phyloP scores from a whole-genome alignment of 2,888 invertebrate genomes.

The Rhagonycha fulva region DNA sequence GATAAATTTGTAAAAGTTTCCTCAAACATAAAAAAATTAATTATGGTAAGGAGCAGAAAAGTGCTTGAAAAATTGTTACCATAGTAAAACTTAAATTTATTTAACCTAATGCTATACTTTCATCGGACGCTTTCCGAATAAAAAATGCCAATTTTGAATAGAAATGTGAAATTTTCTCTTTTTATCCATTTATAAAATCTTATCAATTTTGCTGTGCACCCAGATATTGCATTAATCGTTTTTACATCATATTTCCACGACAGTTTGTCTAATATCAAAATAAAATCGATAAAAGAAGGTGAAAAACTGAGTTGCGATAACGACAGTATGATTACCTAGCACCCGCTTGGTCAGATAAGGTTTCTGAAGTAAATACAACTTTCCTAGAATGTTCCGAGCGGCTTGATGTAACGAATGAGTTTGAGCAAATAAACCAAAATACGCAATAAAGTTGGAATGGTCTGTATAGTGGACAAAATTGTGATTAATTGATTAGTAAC shows the following conservation, averaged over 20 bases:
- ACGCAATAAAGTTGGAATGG: slow-evolving; percentile 10
- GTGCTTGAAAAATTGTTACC: neutral
- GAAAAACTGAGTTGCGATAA: slow-evolving; percentile 35
- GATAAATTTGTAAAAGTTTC: neutral
- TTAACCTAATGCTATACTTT: neutral
- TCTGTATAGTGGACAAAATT: slow-evolving; percentile 4
- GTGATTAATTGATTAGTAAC: neutral
- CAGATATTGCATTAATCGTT: slow-evolving; percentile 9
- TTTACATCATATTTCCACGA: slow-evolving; percentile 17
- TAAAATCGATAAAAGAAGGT: slow-evolving; percentile 17
- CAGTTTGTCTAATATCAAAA: slow-evolving; percentile 13
- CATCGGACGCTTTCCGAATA: slow-evolving; percentile 16
- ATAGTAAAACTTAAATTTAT: neutral
- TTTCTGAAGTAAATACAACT: slow-evolving; percentile 41
- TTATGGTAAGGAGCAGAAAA: neutral
- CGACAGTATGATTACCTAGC: slow-evolving; percentile 44
- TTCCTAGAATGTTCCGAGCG: slow-evolving; percentile 7
- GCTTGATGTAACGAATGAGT: slow-evolving; percentile 5
- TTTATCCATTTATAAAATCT: slow-evolving; percentile 2
- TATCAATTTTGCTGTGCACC: slow-evolving; percentile 3
- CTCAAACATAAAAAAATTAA: neutral
- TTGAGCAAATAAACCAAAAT: slow-evolving; percentile 13
- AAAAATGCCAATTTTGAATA: neutral
- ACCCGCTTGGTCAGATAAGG: slow-evolving; percentile 45
- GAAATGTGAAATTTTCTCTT: neutral